Percentiles rank a stretch among this genome's conserved stretches.
These are phyloP conservation scores for Lepidurus packardi DNA, from an alignment of 1,140 invertebrate species.

Conservation along the genomic window DNA sequence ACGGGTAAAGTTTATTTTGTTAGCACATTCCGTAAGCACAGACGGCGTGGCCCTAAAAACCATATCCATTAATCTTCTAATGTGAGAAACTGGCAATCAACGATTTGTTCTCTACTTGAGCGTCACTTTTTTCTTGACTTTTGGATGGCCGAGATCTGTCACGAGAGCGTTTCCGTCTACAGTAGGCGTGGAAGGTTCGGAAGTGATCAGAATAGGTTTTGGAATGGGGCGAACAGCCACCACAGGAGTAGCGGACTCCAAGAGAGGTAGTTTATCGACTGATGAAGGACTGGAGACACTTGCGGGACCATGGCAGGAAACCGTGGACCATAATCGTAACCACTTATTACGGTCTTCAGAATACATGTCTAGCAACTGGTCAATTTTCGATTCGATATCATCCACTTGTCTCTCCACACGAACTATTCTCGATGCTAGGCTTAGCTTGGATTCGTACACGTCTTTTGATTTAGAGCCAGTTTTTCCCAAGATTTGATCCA, in stretches of 20 bases:
- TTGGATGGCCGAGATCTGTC: constrained; percentile 45
- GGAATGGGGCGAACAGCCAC: constrained; percentile 37
- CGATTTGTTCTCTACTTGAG: constrained; percentile 52
- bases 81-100: too few relatives aligned
- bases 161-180: constrained; percentile 47
- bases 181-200: constrained; percentile 60
- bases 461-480: constrained; percentile 87
- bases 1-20: background rate
- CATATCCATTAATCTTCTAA: background rate
- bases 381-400: constrained; percentile 87
- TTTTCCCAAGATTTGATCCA: constrained; percentile 91
- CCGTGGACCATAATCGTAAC: constrained; percentile 49
- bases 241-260: constrained; percentile 22
- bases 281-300: constrained; percentile 38
- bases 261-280: constrained; percentile 29
- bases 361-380: constrained; percentile 86
- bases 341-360: constrained; percentile 70
- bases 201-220: constrained; percentile 68
- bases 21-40: constrained; percentile 46
- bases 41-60: constrained; percentile 45
- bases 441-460: constrained; percentile 88
- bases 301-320: constrained; percentile 39
- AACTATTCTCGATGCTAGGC: constrained; percentile 83
- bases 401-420: constrained; percentile 93
- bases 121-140: constrained; percentile 73